Percentiles rank a stretch among this genome's conserved stretches.
These are phyloP conservation scores for Uria aalge DNA, from an alignment of 2,113 vertebrate species.

Conservation along the genomic window DNA sequence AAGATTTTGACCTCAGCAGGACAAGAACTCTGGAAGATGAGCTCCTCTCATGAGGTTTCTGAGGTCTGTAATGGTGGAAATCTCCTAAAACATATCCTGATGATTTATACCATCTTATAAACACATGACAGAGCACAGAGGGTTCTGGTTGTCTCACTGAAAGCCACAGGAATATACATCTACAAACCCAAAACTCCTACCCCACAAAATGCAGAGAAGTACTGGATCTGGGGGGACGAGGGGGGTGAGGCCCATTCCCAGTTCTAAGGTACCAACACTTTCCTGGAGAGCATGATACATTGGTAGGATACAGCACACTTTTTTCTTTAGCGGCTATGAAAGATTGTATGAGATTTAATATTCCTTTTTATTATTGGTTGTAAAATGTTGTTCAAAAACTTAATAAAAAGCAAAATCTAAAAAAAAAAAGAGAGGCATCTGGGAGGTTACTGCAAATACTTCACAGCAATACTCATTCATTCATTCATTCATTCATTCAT, in stretches of 20 bases:
- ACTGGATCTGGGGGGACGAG: neutral
- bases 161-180: neutral
- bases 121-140: neutral
- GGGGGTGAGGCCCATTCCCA: neutral
- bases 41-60: neutral
- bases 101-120: neutral
- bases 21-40: neutral
- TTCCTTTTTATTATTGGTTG: constrained; percentile 10
- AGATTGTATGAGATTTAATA: neutral
- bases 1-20: constrained; percentile 24
- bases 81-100: neutral
- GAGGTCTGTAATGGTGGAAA: neutral
- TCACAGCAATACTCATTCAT: neutral
- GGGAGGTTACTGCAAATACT: neutral
- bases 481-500: neutral
- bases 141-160: neutral
- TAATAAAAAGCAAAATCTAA: neutral
- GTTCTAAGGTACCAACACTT: neutral
- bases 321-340: neutral
- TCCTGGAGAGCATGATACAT: neutral
- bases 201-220: neutral
- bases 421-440: neutral
- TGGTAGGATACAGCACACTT: neutral
- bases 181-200: neutral
- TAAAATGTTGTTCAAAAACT: constrained; percentile 26